phyloP scores from a whole-genome alignment of 2,113 vertebrate genomes.

The Labrus mixtus region DNA sequence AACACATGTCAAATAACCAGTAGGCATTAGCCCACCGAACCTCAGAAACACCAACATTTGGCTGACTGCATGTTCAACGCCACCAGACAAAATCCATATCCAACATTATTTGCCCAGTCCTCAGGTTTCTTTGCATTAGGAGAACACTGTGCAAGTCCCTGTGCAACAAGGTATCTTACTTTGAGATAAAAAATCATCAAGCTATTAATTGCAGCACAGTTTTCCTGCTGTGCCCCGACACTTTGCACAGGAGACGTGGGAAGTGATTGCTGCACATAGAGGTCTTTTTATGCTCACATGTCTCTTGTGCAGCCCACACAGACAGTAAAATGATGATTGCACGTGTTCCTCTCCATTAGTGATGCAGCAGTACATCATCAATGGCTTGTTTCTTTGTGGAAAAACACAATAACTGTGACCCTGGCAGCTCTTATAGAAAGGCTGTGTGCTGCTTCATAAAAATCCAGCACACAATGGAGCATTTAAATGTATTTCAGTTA shows the following conservation, averaged over 20 bases:
- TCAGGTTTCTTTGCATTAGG: slow-evolving; percentile 25
- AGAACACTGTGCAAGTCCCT: slow-evolving; percentile 18
- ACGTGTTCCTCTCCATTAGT: slow-evolving; percentile 10
- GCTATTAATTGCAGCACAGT: slow-evolving; percentile 60
- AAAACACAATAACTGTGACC: slow-evolving; percentile 23
- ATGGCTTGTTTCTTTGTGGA: slow-evolving; percentile 15
- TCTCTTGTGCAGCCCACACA: slow-evolving; percentile 47
- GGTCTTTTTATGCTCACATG: slow-evolving; percentile 41
- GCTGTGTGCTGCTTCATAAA: background rate
- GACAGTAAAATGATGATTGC: background rate
- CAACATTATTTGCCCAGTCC: background rate
- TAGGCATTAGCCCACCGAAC: slow-evolving; percentile 1
- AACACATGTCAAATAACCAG: slow-evolving; percentile 1
- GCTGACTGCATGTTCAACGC: slow-evolving; percentile 25
- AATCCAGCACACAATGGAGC: slow-evolving; percentile 10
- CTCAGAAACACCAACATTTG: background rate
- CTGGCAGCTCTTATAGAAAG: slow-evolving; percentile 3
- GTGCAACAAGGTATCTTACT: slow-evolving; percentile 57
- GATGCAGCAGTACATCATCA: background rate
- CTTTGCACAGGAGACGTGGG: slow-evolving; percentile 21
- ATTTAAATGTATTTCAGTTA: slow-evolving; percentile 28
- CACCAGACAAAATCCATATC: slow-evolving; percentile 31
- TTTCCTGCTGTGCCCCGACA: slow-evolving; percentile 43
- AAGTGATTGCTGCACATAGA: slow-evolving; percentile 41
- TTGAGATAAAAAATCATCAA: slow-evolving; percentile 60